phyloP scores from a whole-genome alignment of 2,797 vertebrate species.

The Esox lucius region DNA sequence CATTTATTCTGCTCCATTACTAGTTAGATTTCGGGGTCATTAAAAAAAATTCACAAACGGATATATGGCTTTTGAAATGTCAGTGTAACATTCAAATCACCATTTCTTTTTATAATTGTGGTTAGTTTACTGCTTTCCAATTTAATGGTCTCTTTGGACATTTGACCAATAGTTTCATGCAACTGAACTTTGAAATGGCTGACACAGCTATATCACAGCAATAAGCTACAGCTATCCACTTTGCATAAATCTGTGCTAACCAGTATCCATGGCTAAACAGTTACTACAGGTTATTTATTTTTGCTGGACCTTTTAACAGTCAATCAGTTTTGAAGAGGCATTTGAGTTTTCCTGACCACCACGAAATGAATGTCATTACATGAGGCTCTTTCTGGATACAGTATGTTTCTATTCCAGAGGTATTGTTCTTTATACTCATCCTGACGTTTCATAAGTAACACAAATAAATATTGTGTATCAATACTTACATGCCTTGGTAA shows the following conservation, averaged over 20 bases:
- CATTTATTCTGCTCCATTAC: neutral
- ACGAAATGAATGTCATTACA: neutral
- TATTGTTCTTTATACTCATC: neutral
- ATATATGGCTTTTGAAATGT: constrained; percentile 2
- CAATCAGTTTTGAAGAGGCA: neutral
- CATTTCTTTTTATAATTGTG: neutral
- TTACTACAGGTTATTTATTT: neutral
- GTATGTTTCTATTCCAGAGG: neutral
- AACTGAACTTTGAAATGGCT: neutral
- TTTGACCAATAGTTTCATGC: neutral
- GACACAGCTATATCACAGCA: neutral
- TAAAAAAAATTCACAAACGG: neutral
- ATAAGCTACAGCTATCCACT: neutral
- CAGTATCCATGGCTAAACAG: neutral
- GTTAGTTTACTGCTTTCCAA: neutral
- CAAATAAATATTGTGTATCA: neutral
- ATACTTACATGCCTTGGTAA: neutral
- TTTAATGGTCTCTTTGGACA: neutral
- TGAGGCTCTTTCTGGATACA: neutral
- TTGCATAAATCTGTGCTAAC: neutral
- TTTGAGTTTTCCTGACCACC: neutral
- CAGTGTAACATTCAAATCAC: neutral
- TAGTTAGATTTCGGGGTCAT: neutral
- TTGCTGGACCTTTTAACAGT: neutral
- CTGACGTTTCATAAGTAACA: neutral